A percentile compares a stretch with the other conserved stretches of the same genome.
These are phyloP conservation scores for Melanostigma gelatinosum DNA, from an alignment of 2,113 vertebrate species.

Conservation along the genomic window DNA sequence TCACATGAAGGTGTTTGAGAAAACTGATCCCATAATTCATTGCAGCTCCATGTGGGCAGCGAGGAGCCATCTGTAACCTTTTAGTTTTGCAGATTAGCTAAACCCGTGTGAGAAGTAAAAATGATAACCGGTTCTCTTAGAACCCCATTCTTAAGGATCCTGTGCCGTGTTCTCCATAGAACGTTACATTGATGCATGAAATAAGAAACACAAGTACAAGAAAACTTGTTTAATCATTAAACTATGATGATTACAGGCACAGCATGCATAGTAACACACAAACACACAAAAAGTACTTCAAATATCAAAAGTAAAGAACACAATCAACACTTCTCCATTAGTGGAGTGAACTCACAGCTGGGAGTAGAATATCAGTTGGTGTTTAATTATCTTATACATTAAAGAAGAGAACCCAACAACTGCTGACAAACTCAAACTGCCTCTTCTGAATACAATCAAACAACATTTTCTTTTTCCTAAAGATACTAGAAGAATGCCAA, in stretches of 20 bases:
- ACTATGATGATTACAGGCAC: constrained; percentile 40
- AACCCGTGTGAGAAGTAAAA: no score
- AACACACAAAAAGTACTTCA: constrained; percentile 46
- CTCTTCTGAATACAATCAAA: constrained; percentile 32
- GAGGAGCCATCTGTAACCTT: no score
- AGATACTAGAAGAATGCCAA: neutral
- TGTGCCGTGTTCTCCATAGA: neutral
- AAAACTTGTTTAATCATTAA: constrained; percentile 50
- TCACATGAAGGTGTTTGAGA: no score
- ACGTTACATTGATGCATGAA: neutral
- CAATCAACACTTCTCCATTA: constrained; percentile 40
- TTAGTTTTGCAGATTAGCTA: no score
- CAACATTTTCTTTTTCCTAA: neutral
- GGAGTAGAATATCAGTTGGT: neutral
- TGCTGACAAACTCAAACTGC: neutral
- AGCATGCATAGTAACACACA: constrained; percentile 60
- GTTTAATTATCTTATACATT: neutral
- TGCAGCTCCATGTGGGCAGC: no score
- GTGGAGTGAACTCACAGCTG: neutral
- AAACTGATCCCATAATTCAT: no score
- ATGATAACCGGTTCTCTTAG: neutral
- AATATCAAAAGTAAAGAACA: constrained; percentile 55
- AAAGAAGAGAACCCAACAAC: neutral
- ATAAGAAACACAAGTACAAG: constrained; percentile 17
- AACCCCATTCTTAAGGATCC: neutral